Conservation (phyloP, 1,140 invertebrate genomes). For the Brachionus paranguensis region DNA sequence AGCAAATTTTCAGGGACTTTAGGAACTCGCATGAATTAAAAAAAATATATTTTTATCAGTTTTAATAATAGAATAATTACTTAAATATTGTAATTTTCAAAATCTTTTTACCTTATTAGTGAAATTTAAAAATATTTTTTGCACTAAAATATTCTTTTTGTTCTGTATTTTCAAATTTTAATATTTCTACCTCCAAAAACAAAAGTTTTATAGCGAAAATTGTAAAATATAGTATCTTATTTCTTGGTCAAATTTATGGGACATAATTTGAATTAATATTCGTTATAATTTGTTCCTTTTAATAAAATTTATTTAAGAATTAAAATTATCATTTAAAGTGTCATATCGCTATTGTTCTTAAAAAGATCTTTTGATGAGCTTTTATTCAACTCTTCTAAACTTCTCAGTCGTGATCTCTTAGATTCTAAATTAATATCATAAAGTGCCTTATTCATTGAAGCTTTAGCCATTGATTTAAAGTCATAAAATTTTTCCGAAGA, state of each 20-base stretch:
- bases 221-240: neutral
- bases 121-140: neutral
- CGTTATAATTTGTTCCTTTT: no score
- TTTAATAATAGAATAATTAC: no score
- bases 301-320: no score
- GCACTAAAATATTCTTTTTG: neutral
- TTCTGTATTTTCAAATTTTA: no score
- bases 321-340: neutral
- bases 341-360: neutral
- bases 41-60: no score
- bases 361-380: neutral
- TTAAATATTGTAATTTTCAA: no score
- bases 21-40: no score
- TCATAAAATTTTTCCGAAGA: conserved; percentile 6
- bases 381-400: neutral
- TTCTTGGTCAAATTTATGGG: no score
- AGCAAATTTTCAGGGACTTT: no score
- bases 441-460: neutral
- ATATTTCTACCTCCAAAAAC: no score
- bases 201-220: neutral
- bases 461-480: conserved; percentile 19
- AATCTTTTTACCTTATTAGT: no score
- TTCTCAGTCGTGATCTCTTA: neutral
- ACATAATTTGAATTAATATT: no score
- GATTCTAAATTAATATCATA: neutral